Percentiles rank a stretch among this genome's conserved stretches.
phyloP scores from a whole-genome alignment of 2,797 vertebrate species.

The Tokudaia muenninki region DNA sequence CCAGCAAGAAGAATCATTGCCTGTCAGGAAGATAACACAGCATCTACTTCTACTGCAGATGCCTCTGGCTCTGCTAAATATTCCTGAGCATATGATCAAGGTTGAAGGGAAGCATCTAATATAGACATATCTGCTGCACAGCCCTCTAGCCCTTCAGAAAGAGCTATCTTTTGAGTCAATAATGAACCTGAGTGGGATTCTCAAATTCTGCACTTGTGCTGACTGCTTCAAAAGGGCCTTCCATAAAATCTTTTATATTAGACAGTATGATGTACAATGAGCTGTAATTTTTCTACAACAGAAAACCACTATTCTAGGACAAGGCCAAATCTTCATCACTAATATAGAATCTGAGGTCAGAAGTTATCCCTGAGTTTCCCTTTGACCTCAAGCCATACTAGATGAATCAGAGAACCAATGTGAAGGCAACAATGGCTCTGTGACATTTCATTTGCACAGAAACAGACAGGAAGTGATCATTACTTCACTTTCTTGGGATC shows the following conservation, averaged over 20 bases:
- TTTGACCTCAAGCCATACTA: neutral
- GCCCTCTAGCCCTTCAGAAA: neutral
- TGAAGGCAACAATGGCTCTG: neutral
- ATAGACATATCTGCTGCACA: neutral
- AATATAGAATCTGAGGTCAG: neutral
- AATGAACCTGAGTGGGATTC: neutral
- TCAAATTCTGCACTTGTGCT: neutral
- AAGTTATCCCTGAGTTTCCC: neutral
- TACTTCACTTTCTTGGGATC: neutral
- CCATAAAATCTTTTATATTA: neutral
- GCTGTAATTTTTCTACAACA: neutral
- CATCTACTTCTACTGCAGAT: neutral
- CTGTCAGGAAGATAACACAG: neutral
- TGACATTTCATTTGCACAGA: neutral
- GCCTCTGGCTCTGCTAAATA: slow-evolving; percentile 8
- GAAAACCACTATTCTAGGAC: neutral
- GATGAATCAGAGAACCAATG: neutral
- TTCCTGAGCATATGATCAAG: neutral
- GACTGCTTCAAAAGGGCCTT: neutral
- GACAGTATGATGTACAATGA: neutral
- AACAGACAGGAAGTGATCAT: neutral
- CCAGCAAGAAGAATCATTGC: neutral
- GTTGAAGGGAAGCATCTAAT: neutral
- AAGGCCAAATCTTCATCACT: neutral
- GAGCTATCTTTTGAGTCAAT: neutral